These are phyloP conservation scores for Silurus asotus DNA, from an alignment of 2,113 vertebrate species.

Conservation along the genomic window DNA sequence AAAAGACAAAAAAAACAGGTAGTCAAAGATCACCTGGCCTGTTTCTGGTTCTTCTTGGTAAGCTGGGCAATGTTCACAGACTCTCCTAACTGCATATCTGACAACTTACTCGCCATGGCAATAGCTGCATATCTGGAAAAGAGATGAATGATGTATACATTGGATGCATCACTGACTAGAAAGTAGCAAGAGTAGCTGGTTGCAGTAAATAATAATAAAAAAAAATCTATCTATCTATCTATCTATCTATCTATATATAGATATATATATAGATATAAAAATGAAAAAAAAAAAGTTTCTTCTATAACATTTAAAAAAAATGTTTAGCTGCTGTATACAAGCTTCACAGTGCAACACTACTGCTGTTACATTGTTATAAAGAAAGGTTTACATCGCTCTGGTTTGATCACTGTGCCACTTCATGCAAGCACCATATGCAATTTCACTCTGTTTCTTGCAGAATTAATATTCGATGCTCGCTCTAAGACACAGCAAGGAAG, in stretches of 20 bases:
- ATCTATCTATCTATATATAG: no score
- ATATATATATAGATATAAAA: no score
- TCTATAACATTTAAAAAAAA: no score
- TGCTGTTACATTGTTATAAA: not conserved
- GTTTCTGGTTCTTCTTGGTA: conserved; percentile 91
- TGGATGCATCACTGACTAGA: not conserved
- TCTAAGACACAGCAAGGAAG: not conserved
- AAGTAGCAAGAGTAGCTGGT: not conserved
- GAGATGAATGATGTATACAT: not conserved
- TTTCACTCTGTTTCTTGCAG: not conserved
- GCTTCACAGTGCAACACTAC: not conserved
- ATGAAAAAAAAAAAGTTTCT: no score
- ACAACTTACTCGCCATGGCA: conserved; percentile 92
- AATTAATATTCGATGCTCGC: not conserved
- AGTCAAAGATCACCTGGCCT: conserved; percentile 77
- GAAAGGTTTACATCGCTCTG: not conserved
- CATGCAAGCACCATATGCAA: not conserved
- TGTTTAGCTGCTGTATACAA: not conserved
- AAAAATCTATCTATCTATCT: no score
- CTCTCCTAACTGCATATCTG: conserved; percentile 92
- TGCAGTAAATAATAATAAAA: not conserved
- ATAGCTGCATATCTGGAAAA: conserved; percentile 88
- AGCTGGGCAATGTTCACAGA: conserved; percentile 90
- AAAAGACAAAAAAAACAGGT: not conserved
- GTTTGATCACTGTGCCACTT: not conserved